Conservation (phyloP, 2,797 vertebrate species). For the Sus cebifrons region DNA sequence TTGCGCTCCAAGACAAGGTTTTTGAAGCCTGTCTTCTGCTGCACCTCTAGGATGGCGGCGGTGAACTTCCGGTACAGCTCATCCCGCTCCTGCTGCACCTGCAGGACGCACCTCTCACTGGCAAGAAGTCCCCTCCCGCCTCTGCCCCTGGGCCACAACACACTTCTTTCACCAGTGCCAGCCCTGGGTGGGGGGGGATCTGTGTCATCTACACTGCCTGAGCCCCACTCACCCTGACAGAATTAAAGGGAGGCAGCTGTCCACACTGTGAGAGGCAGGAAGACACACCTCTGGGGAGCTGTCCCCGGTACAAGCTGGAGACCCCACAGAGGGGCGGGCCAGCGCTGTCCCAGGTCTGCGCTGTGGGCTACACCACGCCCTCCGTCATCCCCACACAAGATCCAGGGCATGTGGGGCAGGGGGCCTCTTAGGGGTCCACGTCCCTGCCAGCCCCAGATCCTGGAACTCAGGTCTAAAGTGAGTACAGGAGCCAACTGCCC, state of each 20-base stretch:
- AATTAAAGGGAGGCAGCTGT: not conserved
- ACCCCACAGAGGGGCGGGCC: not conserved
- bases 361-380: not conserved
- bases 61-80: conserved; percentile 93
- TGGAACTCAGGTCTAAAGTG: not conserved
- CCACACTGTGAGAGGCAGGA: not conserved
- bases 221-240: not conserved
- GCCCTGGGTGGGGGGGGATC: rapidly evolving
- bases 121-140: not conserved
- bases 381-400: not conserved
- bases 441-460: not conserved
- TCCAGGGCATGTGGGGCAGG: not conserved
- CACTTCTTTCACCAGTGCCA: rapidly evolving
- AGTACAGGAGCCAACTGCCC: not conserved
- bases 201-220: not conserved
- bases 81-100: conserved; percentile 95
- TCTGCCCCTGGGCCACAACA: not conserved
- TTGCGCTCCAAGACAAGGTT: conserved; percentile 93
- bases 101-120: not conserved
- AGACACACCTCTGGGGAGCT: not conserved
- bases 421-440: not conserved
- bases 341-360: not conserved
- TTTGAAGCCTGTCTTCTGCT: conserved; percentile 93
- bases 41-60: conserved; percentile 91
- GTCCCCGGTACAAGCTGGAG: not conserved